Conservation (phyloP, 2,113 vertebrate species). For the Hippoglossus stenolepis region DNA sequence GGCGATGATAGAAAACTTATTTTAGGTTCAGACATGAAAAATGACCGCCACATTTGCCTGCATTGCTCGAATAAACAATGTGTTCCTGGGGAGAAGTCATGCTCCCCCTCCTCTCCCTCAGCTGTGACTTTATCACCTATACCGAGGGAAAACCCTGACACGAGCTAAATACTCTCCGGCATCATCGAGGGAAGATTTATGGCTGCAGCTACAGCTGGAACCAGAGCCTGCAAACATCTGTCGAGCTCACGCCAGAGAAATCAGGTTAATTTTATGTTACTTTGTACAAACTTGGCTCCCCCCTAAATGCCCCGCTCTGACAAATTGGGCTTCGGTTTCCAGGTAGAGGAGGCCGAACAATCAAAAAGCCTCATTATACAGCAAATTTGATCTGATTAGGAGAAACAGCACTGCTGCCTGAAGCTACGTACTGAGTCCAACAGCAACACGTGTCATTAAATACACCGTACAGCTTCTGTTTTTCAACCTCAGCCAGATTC, state of each 20-base stretch:
- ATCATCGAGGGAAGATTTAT: slow-evolving; percentile 37
- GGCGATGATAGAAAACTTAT: no score
- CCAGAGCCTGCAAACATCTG: slow-evolving; percentile 11
- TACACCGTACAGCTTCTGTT: background rate
- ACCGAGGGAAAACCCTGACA: slow-evolving; percentile 16
- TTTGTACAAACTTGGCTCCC: background rate
- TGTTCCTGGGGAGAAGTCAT: background rate
- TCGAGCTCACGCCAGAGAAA: background rate
- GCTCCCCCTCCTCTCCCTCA: background rate
- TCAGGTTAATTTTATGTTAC: background rate
- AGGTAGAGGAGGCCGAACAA: background rate
- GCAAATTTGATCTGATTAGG: slow-evolving; percentile 5
- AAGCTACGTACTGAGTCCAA: slow-evolving; percentile 4
- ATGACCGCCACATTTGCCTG: no score
- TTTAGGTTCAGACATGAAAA: no score
- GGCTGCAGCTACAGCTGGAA: slow-evolving; percentile 10
- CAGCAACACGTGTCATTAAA: slow-evolving; percentile 11
- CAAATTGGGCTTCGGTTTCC: background rate
- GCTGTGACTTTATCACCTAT: background rate
- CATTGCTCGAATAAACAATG: background rate
- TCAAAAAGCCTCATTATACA: background rate
- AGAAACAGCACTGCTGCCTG: slow-evolving; percentile 9
- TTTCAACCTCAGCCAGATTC: background rate
- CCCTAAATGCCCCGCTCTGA: background rate
- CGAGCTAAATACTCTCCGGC: slow-evolving; percentile 2